A percentile compares a stretch with the other conserved stretches of the same genome.
phyloP scores from a whole-genome alignment of 2,888 invertebrate genomes.

The Aquatica leii region DNA sequence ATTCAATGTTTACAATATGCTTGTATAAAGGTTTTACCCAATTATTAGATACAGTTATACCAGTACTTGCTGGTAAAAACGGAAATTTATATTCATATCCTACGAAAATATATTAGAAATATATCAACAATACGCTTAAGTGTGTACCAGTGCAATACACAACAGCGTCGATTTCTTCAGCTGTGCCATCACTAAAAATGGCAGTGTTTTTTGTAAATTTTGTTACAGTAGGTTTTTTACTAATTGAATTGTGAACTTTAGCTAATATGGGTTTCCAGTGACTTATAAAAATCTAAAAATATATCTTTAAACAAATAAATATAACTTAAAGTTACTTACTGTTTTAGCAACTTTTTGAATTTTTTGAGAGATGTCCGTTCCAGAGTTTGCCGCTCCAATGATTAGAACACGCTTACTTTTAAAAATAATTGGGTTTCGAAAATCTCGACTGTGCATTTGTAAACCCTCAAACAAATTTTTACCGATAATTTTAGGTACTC shows the following conservation, averaged over 20 bases:
- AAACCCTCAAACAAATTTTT: conserved; percentile 68
- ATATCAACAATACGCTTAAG: neutral
- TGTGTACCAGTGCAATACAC: conserved; percentile 75
- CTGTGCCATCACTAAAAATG: conserved; percentile 68
- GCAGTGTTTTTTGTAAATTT: conserved; percentile 63
- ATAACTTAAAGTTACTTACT: conserved; percentile 50
- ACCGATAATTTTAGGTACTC: conserved; percentile 73
- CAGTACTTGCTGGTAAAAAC: conserved; percentile 68
- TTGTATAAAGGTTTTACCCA: conserved; percentile 85
- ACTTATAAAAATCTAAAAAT: conserved; percentile 51
- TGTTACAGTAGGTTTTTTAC: conserved; percentile 66
- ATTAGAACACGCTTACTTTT: conserved; percentile 74
- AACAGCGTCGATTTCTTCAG: conserved; percentile 69
- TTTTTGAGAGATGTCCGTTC: conserved; percentile 75
- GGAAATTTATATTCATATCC: conserved; percentile 64
- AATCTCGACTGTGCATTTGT: conserved; percentile 81
- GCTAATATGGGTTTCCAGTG: conserved; percentile 34
- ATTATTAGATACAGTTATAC: conserved; percentile 74
- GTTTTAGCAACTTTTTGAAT: conserved; percentile 68
- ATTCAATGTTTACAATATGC: conserved; percentile 82
- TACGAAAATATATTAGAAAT: conserved; percentile 5
- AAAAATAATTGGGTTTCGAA: conserved; percentile 75
- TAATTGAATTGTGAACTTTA: conserved; percentile 59
- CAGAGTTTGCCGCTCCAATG: conserved; percentile 87
- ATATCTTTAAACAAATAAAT: neutral